These are phyloP conservation scores for Girardia tigrina DNA, from an alignment of 2,888 invertebrate genomes.

Conservation along the genomic window DNA sequence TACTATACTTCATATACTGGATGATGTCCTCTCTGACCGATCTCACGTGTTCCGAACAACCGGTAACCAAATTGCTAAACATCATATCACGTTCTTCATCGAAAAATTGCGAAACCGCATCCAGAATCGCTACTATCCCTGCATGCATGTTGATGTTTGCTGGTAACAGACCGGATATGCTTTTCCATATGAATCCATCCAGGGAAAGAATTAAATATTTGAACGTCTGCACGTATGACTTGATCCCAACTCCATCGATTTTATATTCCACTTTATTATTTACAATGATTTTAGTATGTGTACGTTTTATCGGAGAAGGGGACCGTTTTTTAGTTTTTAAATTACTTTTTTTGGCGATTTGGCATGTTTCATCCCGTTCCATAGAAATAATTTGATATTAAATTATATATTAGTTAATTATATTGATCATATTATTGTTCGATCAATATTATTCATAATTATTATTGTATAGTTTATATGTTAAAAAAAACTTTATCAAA, in stretches of 20 bases:
- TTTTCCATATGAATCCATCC: background rate
- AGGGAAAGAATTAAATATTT: background rate
- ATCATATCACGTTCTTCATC: background rate
- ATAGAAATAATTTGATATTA: too few species aligned
- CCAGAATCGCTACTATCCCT: background rate
- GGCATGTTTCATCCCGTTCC: too few species aligned
- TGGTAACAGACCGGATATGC: background rate
- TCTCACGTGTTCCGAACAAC: background rate
- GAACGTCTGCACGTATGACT: background rate
- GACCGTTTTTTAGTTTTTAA: too few species aligned
- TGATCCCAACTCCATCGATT: background rate
- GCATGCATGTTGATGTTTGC: background rate
- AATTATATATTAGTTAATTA: too few species aligned
- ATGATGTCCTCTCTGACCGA: background rate
- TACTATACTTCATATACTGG: background rate
- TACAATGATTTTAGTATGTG: too few species aligned
- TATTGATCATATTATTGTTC: too few species aligned
- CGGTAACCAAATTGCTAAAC: background rate
- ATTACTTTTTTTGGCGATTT: too few species aligned
- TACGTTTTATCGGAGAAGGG: too few species aligned
- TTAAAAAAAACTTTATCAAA: too few species aligned
- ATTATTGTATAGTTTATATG: too few species aligned
- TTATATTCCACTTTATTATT: conserved; percentile 2
- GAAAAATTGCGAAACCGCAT: background rate
- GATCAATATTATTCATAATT: too few species aligned